Evolutionary conservation across 2,797 vertebrate species (phyloP).

Genomic region (Pipistrellus pipistrellus): DNA sequence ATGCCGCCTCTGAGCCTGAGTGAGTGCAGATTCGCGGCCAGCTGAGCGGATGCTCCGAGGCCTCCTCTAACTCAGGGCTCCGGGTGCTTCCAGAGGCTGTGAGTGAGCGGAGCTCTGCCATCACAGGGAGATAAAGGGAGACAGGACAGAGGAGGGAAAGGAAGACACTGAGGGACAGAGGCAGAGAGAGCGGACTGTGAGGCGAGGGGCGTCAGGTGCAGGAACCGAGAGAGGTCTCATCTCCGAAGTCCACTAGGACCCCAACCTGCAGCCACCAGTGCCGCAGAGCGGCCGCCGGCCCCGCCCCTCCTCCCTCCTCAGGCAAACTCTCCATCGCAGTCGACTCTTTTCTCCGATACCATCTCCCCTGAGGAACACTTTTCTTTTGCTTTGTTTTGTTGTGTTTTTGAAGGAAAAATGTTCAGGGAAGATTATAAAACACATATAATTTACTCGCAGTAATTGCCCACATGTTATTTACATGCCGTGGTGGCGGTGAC

Average conservation of each 20-base stretch:
- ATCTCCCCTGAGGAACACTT: conserved; percentile 17
- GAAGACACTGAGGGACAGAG: not conserved
- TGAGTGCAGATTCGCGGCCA: not conserved
- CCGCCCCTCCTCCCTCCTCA: accelerated
- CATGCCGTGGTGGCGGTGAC: conserved; percentile 88
- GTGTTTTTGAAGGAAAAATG: conserved; percentile 58
- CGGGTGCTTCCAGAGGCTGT: not conserved
- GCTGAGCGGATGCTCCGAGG: not conserved
- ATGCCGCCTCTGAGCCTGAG: not conserved
- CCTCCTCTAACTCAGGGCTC: not conserved
- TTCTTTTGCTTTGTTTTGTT: conserved; percentile 65
- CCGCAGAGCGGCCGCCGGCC: accelerated
- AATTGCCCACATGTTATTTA: conserved; percentile 80
- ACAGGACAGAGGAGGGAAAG: not conserved
- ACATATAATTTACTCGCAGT: conserved; percentile 77
- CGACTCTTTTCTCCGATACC: not conserved
- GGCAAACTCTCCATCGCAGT: not conserved
- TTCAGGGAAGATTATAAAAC: conserved; percentile 74
- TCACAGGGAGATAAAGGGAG: not conserved
- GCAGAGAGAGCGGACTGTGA: not conserved
- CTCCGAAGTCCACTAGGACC: accelerated
- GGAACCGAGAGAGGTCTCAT: not conserved
- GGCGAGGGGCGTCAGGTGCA: accelerated
- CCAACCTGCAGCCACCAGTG: accelerated
- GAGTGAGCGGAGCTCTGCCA: accelerated